Base-by-base conservation (phyloP, 1,140 invertebrate genomes). In the Pogonomyrmex barbatus region DNA sequence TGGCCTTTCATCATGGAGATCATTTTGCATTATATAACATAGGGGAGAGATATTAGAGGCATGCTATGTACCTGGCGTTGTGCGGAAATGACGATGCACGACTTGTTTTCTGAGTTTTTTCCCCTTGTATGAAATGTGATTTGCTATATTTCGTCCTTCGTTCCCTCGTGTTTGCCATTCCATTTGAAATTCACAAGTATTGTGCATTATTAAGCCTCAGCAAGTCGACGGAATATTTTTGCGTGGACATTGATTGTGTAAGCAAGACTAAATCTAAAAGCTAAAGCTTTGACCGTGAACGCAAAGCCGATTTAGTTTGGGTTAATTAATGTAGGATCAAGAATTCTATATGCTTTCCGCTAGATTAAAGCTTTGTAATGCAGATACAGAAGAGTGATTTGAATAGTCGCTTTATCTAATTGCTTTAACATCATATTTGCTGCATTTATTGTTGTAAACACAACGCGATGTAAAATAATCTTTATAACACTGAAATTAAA, bases 21-120 rank as follows among this genome's bases (percentile, higher is more conserved):
- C 24, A 24, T 60, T 75, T 75, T 83, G 54, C 54, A 50, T 62
- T 75, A 45, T 75, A 45, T 75, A 83, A 83, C 79, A 17, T 58
- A 58, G 73, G 52, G 17, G 30, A 12, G n/a, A 30, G 52, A 30
- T 81, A 81, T 81, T 71, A 71, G 42, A 68, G 24, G 33, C 68
- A 33, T n/a, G 2, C 17, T 24, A 42, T 30, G 17, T 36, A 24
- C 2, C 3, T 8, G 17, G 54, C 52, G 73, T 82, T 82, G 54
- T 56, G 67, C 30, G 33, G 24, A 30, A 60, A 70, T 82, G 50
- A 71, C 39, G 65, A 47, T 65, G 52, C 52, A 30, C 12, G 52
- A 82, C 30, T 82, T 58, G 71, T 73, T 58, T 71, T 36, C 8
- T n/a, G 10, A 45, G 42, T 68, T 82, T 60, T 17, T 47, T 78